Conservation (phyloP, 2,888 invertebrate genomes). For the Ommatoiulus sabulosus region DNA sequence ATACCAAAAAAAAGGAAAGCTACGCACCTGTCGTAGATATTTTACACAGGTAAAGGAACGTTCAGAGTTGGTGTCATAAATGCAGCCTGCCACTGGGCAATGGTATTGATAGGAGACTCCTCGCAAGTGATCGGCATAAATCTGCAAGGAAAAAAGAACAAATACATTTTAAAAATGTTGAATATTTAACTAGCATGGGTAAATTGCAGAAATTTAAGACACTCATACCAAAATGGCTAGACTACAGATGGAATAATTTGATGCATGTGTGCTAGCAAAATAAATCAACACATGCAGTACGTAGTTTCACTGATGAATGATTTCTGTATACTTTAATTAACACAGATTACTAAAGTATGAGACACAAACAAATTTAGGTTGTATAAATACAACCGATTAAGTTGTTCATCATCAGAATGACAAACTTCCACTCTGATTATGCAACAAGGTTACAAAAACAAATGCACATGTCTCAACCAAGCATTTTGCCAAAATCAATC, state of each 20-base stretch:
- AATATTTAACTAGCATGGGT: background rate
- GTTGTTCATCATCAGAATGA: background rate
- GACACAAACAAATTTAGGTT: background rate
- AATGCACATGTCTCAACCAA: background rate
- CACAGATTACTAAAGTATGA: too few relatives aligned
- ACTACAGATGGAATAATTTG: too few relatives aligned
- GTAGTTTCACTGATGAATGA: background rate
- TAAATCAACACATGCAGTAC: background rate
- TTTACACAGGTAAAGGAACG: conserved; percentile 38
- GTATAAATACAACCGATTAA: background rate
- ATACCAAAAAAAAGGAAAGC: background rate
- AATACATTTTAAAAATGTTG: background rate
- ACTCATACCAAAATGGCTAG: too few relatives aligned
- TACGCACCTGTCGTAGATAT: conserved; percentile 41
- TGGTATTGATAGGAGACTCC: background rate
- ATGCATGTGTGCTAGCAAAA: background rate
- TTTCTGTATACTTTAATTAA: too few relatives aligned
- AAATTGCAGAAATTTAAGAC: too few relatives aligned
- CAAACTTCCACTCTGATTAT: too few relatives aligned
- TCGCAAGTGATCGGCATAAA: background rate
- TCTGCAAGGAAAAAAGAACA: background rate
- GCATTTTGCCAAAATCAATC: background rate
- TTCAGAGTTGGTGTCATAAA: conserved; percentile 42
- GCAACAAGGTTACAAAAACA: too few relatives aligned
- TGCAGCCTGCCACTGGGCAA: conserved; percentile 44